Evolutionary conservation across 2,888 invertebrate species (phyloP).

Genomic region (Nomada goodeniana): DNA sequence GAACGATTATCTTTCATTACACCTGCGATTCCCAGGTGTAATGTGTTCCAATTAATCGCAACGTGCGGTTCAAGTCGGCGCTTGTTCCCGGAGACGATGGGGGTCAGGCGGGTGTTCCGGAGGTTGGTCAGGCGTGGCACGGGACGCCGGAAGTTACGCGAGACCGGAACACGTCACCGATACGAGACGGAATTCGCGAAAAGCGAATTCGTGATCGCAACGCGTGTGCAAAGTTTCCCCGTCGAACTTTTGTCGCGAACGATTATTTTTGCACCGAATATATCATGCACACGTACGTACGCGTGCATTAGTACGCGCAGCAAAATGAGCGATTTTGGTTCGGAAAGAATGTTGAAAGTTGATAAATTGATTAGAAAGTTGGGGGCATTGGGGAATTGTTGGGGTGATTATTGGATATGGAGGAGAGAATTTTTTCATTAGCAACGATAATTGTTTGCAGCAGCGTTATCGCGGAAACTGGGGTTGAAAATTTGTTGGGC

Average conservation of each 20-base stretch:
- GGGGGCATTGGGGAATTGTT: background rate
- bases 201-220: constrained; percentile 34
- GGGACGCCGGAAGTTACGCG: constrained; percentile 57
- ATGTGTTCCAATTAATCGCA: constrained; percentile 72
- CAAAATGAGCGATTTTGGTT: background rate
- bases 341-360: background rate
- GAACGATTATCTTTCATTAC: constrained; percentile 80
- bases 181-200: constrained; percentile 22
- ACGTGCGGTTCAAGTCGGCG: constrained; percentile 52
- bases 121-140: constrained; percentile 53
- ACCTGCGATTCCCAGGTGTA: constrained; percentile 82
- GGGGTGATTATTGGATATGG: background rate
- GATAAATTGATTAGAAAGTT: background rate
- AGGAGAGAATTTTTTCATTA: background rate
- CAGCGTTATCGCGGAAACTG: background rate
- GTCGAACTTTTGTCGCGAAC: constrained; percentile 15
- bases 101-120: background rate
- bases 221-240: constrained; percentile 33
- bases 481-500: constrained; percentile 1
- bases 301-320: background rate
- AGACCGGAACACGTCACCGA: constrained; percentile 28
- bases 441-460: background rate
- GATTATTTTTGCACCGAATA: constrained; percentile 22
- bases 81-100: constrained; percentile 33
- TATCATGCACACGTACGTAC: background rate